Conservation (phyloP, 1,140 invertebrate genomes). For the Temnothorax longispinosus region DNA sequence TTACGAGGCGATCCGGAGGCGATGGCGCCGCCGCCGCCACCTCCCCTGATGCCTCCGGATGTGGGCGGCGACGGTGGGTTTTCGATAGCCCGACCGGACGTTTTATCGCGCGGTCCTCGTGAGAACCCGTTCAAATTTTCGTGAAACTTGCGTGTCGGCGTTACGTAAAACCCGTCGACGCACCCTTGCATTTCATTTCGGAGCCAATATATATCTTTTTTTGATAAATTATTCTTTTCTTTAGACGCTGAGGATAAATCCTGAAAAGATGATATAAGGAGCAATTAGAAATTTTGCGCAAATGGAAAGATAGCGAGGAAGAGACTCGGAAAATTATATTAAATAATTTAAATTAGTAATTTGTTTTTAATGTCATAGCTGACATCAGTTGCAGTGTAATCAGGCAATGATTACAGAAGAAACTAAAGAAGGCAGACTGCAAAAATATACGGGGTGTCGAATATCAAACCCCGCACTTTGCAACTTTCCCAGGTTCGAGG, state of each 20-base stretch:
- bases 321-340: not conserved
- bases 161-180: not conserved
- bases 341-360: not conserved
- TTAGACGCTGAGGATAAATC: not conserved
- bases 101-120: conserved; percentile 68
- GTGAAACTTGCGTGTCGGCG: not conserved
- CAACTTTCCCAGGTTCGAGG: conserved; percentile 28
- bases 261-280: not conserved
- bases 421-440: not conserved
- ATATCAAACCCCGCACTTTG: not conserved
- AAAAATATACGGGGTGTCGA: not conserved
- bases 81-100: conserved; percentile 64
- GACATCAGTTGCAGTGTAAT: not conserved
- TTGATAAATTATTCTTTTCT: not conserved
- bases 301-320: not conserved
- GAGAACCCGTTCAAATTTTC: conserved; percentile 59
- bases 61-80: conserved; percentile 73
- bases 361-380: not conserved
- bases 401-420: too few species aligned
- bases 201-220: not conserved
- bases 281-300: not conserved
- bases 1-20: conserved; percentile 67
- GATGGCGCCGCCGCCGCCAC: conserved; percentile 54
- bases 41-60: conserved; percentile 71
- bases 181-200: not conserved